These are phyloP conservation scores for Tanytarsus gracilentus DNA, from an alignment of 2,888 invertebrate genomes.

Conservation along the genomic window DNA sequence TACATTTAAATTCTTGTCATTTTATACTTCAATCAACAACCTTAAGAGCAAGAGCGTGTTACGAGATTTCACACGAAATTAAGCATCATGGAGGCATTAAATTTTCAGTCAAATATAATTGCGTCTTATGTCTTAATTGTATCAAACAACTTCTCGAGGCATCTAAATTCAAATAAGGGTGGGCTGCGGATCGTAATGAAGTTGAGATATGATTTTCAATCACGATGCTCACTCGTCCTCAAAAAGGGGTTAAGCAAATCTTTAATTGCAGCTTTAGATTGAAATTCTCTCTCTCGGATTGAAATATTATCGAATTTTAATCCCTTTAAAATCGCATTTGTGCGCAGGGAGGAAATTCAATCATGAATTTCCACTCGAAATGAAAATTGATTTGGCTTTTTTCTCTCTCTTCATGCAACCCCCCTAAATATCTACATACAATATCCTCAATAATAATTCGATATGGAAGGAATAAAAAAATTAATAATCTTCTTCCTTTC, in stretches of 20 bases:
- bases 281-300: neutral
- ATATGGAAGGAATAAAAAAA: constrained; percentile 21
- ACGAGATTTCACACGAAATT: constrained; percentile 6
- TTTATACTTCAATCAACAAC: too few relatives aligned
- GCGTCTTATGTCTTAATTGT: constrained; percentile 26
- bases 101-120: neutral
- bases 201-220: neutral
- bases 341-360: constrained; percentile 13
- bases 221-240: neutral
- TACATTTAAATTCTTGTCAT: too few relatives aligned
- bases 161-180: neutral
- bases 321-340: neutral
- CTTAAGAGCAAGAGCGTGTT: neutral
- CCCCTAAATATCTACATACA: neutral
- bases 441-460: constrained; percentile 25
- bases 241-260: neutral
- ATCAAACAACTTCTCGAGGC: neutral
- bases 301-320: neutral
- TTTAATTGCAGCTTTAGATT: neutral
- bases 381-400: constrained; percentile 13
- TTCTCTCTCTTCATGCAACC: too few relatives aligned
- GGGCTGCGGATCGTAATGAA: neutral
- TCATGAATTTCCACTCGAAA: constrained; percentile 17
- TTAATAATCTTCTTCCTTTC: constrained; percentile 21
- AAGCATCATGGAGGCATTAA: neutral